phyloP scores from a whole-genome alignment of 2,113 vertebrate species.

The Phocoena phocoena region DNA sequence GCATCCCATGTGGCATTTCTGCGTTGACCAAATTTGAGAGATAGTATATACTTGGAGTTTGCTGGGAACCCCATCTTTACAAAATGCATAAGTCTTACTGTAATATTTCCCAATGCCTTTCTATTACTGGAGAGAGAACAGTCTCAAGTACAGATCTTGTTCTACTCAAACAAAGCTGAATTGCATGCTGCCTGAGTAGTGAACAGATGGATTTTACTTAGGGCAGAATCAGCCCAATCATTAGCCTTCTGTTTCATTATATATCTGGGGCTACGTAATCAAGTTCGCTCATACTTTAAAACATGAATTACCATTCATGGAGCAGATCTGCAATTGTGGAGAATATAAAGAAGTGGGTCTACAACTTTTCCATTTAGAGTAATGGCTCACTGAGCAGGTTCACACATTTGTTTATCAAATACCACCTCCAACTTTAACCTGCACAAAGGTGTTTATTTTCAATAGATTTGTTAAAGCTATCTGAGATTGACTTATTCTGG shows the following conservation, averaged over 20 bases:
- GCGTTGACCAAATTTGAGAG: background rate
- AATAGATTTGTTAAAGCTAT: background rate
- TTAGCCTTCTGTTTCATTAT: conserved; percentile 60
- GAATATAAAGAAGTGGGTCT: background rate
- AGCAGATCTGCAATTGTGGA: background rate
- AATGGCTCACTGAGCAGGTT: background rate
- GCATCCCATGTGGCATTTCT: background rate
- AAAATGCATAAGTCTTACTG: background rate
- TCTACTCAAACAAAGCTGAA: conserved; percentile 39
- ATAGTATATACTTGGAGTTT: background rate
- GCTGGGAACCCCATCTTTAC: background rate
- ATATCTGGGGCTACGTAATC: conserved; percentile 9
- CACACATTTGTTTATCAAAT: conserved; percentile 16
- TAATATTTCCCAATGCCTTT: background rate
- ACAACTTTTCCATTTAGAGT: conserved; percentile 13
- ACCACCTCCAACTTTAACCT: background rate
- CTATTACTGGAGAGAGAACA: background rate
- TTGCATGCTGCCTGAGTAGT: background rate
- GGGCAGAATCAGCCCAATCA: conserved; percentile 31
- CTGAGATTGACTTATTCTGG: background rate
- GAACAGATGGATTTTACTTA: conserved; percentile 51
- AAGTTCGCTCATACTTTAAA: conserved; percentile 40
- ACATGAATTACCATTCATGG: conserved; percentile 51
- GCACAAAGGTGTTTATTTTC: background rate
- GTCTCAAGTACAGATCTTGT: background rate